These are phyloP conservation scores for Heteromyza rotundicornis DNA, from an alignment of 2,888 invertebrate genomes.

Conservation along the genomic window DNA sequence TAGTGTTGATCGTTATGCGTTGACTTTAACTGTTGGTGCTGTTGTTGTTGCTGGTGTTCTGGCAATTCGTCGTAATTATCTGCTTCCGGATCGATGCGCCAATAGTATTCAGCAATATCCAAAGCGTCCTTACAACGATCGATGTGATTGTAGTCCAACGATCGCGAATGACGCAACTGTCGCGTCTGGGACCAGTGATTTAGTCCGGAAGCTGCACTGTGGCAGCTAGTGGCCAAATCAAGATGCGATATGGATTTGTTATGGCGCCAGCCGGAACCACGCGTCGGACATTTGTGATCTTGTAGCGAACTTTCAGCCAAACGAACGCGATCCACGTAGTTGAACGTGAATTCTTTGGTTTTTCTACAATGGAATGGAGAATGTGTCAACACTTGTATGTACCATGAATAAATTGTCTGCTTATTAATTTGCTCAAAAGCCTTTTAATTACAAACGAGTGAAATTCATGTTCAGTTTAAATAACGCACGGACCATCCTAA, in stretches of 20 bases:
- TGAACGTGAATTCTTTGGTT: slow-evolving; percentile 59
- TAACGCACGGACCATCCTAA: too few relatives aligned
- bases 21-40: slow-evolving; percentile 4
- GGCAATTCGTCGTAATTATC: slow-evolving; percentile 20
- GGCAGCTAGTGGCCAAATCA: slow-evolving; percentile 65
- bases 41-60: slow-evolving; percentile 29
- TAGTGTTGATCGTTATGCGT: slow-evolving; percentile 8
- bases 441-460: neutral
- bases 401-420: too few relatives aligned
- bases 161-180: slow-evolving; percentile 57
- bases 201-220: slow-evolving; percentile 51
- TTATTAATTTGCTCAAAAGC: too few relatives aligned
- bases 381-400: too few relatives aligned
- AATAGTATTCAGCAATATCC: slow-evolving; percentile 60
- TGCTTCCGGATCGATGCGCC: slow-evolving; percentile 59
- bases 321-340: slow-evolving; percentile 63
- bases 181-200: slow-evolving; percentile 53
- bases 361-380: too few relatives aligned
- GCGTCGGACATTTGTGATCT: slow-evolving; percentile 47
- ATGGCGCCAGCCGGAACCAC: slow-evolving; percentile 63
- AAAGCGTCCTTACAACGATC: slow-evolving; percentile 50
- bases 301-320: slow-evolving; percentile 51
- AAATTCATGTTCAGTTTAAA: too few relatives aligned
- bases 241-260: slow-evolving; percentile 64
- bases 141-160: slow-evolving; percentile 57